These are phyloP conservation scores for Melanotaenia pygmaea DNA, from an alignment of 2,797 vertebrate genomes.

Conservation along the genomic window DNA sequence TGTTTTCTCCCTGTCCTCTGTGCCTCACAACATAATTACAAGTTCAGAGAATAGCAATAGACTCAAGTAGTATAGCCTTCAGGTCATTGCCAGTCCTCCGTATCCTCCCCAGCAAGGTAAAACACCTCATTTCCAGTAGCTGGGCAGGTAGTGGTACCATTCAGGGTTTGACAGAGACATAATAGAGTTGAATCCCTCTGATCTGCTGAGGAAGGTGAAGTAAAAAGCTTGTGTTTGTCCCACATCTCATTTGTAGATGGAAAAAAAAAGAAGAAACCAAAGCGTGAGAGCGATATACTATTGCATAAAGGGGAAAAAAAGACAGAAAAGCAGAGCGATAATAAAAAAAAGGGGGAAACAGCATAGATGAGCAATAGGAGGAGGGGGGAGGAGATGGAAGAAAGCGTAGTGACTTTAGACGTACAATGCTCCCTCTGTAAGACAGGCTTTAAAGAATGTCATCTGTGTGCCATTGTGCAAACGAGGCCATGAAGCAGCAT, in stretches of 20 bases:
- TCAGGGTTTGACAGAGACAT: conserved; percentile 53
- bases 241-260: conserved; percentile 46
- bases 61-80: conserved; percentile 24
- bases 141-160: conserved; percentile 22
- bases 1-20: conserved; percentile 22
- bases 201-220: conserved; percentile 54
- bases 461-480: conserved; percentile 31
- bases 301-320: conserved; percentile 14
- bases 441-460: conserved; percentile 40
- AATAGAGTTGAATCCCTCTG: conserved; percentile 59
- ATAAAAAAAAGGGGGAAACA: conserved; percentile 20
- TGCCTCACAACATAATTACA: conserved; percentile 14
- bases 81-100: conserved; percentile 21
- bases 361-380: conserved; percentile 30
- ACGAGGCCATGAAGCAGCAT: conserved; percentile 3
- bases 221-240: conserved; percentile 40
- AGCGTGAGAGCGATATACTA: conserved; percentile 9
- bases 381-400: conserved; percentile 19
- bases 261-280: conserved; percentile 2
- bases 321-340: conserved; percentile 13
- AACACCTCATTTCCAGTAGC: conserved; percentile 41
- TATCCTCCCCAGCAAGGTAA: conserved; percentile 28
- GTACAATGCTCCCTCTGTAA: conserved; percentile 30
- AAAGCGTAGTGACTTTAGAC: conserved; percentile 21
- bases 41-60: conserved; percentile 34